Conservation (phyloP, 2,888 invertebrate genomes). For the Andricus curvator region DNA sequence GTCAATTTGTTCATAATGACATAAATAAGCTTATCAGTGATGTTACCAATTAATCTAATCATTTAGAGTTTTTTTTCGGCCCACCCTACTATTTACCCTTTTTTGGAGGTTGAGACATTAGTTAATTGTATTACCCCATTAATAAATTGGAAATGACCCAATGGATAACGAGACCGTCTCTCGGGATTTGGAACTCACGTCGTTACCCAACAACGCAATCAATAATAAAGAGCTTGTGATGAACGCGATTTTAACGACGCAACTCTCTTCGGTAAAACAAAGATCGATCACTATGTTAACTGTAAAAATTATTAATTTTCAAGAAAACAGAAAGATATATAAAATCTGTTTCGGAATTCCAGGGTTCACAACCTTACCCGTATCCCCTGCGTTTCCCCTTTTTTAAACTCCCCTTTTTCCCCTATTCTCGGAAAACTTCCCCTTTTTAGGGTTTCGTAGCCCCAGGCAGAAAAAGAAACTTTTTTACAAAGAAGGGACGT, state of each 20-base stretch:
- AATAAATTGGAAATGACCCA: conserved; percentile 33
- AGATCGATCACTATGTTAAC: background rate
- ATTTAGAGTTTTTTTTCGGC: too few relatives aligned
- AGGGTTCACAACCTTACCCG: too few relatives aligned
- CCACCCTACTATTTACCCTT: background rate
- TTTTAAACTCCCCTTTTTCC: too few relatives aligned
- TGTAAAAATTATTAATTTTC: background rate
- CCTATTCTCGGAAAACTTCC: too few relatives aligned
- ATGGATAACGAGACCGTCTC: conserved; percentile 12
- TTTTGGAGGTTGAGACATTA: background rate
- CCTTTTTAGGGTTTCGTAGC: too few relatives aligned
- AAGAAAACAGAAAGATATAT: background rate
- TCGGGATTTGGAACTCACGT: conserved; percentile 12
- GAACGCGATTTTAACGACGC: conserved; percentile 30
- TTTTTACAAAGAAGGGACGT: too few relatives aligned
- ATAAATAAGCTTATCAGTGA: too few relatives aligned
- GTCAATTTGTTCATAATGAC: too few relatives aligned
- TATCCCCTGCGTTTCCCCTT: too few relatives aligned
- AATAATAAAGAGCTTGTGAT: conserved; percentile 35
- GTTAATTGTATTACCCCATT: conserved; percentile 31
- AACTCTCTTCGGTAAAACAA: background rate
- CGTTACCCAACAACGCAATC: conserved; percentile 9
- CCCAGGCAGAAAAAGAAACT: too few relatives aligned
- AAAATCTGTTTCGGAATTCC: background rate
- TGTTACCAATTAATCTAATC: too few relatives aligned